Conservation (phyloP, 2,797 vertebrate genomes). For the Rhabdomys pumilio region DNA sequence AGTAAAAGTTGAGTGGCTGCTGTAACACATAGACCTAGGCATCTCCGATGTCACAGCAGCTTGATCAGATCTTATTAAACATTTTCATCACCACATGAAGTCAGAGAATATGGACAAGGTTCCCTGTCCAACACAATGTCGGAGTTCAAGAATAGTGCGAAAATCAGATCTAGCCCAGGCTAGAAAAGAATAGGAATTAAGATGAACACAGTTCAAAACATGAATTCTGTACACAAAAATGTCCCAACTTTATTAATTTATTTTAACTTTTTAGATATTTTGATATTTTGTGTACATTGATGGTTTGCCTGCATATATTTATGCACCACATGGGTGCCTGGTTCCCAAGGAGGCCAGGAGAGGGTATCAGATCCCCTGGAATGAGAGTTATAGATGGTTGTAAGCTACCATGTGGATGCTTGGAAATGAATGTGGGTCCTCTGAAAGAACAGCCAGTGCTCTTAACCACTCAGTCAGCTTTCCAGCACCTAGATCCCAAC, state of each 20-base stretch:
- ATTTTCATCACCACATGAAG: slow-evolving; percentile 7
- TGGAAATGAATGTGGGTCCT: not conserved
- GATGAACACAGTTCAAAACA: not conserved
- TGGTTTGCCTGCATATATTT: not conserved
- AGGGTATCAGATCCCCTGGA: not conserved
- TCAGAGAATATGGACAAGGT: not conserved
- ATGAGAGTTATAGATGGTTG: not conserved
- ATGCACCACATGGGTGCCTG: not conserved
- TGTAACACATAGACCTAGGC: not conserved
- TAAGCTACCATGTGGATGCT: not conserved
- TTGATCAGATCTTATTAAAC: not conserved
- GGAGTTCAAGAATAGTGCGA: not conserved
- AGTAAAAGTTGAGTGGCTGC: not conserved
- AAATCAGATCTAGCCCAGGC: not conserved
- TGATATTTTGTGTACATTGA: not conserved
- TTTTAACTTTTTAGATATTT: not conserved
- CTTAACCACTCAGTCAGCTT: not conserved
- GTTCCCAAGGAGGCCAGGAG: not conserved
- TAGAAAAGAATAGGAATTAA: slow-evolving; percentile 52
- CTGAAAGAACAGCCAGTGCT: not conserved
- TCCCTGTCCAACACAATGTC: not conserved
- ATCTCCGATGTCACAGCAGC: not conserved
- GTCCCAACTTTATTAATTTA: not conserved
- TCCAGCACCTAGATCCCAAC: not conserved
- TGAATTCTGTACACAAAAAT: not conserved